Base-by-base conservation (phyloP, 1,140 invertebrate species). In the Orchestia grillus region DNA sequence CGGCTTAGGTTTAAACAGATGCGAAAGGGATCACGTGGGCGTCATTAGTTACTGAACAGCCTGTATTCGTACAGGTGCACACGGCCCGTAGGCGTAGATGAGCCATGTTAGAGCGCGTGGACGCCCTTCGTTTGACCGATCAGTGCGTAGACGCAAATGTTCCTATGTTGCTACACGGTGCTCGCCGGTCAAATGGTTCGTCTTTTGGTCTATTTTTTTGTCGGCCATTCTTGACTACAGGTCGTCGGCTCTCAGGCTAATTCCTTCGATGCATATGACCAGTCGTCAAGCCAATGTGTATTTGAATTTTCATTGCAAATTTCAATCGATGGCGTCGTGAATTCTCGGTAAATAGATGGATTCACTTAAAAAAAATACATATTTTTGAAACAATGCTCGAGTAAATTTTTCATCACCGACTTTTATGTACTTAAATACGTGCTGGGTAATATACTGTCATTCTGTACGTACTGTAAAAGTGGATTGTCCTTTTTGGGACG, bases 81-180 rank as follows among this genome's bases (percentile, higher is more conserved):
- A 28, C 15, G 62, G 11, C 62, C 62, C 28, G 62, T 77, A 77
- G 62, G 62, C 62, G 62, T 77, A 77, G 62, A 77, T 77, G 62
- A 77, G 62, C 62, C 62, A 77, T 77, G 62, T 77, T 23, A 77
- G 62, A 15, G 62, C 11, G 15, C 62, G 62, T 77, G 62, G 62
- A 77, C 62, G 62, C 62, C 62, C 62, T 77, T 77, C 62, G 62
- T 77, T 77, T 77, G 62, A 77, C 62, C 62, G 62, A 77, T 77
- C 62, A 77, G 62, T 36, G 62, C 28, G 62, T 77, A 77, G 62
- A 77, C 11, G 11, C 36, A 36, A 77, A 77, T 77, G 11, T 77
- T 77, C 62, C 28, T 3, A 77, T 77, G 62, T 77, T 77, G 62
- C 62, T 77, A 77, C 62, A 77, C 28, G 62, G 62, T 15, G 15